Conservation (phyloP, 2,888 invertebrate species). For the Syrista parreyssii region DNA sequence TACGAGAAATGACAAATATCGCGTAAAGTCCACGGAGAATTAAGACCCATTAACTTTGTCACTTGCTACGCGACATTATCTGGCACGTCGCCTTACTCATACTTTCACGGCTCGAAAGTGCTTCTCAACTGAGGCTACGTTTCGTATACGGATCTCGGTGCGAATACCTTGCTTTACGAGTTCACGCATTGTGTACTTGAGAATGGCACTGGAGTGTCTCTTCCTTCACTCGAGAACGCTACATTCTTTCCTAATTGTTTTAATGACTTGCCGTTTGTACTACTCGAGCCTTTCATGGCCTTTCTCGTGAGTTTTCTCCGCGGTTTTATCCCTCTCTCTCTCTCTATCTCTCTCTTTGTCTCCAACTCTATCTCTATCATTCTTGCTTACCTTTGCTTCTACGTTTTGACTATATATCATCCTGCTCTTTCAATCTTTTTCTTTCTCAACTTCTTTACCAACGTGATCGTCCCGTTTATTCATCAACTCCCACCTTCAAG, state of each 20-base stretch:
- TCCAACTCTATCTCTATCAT: constrained; percentile 13
- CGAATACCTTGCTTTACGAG: not conserved
- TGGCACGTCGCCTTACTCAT: not conserved
- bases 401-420: constrained; percentile 2
- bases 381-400: constrained; percentile 16
- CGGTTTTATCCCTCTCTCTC: constrained; percentile 9
- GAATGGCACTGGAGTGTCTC: not conserved
- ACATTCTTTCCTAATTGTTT: constrained; percentile 50
- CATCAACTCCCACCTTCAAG: not conserved
- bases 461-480: not conserved
- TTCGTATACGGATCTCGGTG: not conserved
- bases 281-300: constrained; percentile 11
- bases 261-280: constrained; percentile 46
- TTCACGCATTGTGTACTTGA: not conserved
- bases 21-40: not conserved
- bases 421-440: no score
- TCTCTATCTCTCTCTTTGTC: not conserved
- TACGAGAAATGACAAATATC: not conserved
- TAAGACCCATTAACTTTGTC: not conserved
- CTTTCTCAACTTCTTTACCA: not conserved
- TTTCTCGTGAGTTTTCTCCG: constrained; percentile 8
- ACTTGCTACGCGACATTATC: not conserved
- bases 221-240: constrained; percentile 2
- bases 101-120: not conserved
- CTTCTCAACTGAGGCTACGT: not conserved